These are phyloP conservation scores for Merluccius polli DNA, from an alignment of 2,797 vertebrate genomes.

Conservation along the genomic window DNA sequence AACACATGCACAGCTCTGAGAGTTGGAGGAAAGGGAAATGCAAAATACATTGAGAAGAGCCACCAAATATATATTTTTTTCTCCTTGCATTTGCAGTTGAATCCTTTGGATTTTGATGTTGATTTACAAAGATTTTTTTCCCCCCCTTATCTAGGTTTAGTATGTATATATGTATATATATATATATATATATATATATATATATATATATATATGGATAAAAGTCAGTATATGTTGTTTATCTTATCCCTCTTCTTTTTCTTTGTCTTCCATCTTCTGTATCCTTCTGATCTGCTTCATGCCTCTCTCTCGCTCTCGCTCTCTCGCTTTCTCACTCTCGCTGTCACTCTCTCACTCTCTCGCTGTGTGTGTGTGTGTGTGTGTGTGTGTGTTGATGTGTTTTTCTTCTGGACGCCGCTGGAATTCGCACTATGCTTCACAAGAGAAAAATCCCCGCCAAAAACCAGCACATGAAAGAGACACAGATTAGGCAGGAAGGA, in stretches of 20 bases:
- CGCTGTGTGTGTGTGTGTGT: background rate
- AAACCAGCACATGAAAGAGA: slow-evolving; percentile 54
- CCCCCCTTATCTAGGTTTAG: background rate
- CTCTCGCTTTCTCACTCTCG: too few relatives aligned
- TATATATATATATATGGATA: background rate
- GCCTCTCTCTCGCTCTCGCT: background rate
- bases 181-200: background rate
- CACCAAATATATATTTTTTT: background rate
- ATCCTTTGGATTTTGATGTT: slow-evolving; percentile 36
- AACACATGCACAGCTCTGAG: slow-evolving; percentile 9
- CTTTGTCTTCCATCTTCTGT: background rate
- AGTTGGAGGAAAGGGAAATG: slow-evolving; percentile 20
- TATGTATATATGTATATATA: background rate
- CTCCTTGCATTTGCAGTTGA: slow-evolving; percentile 5
- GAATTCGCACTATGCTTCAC: background rate
- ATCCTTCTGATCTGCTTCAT: background rate
- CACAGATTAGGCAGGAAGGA: slow-evolving; percentile 50
- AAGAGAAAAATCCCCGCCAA: background rate
- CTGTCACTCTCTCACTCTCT: background rate
- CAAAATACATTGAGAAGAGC: slow-evolving; percentile 12
- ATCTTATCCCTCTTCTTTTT: background rate
- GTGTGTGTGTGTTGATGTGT: background rate
- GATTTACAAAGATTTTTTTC: slow-evolving; percentile 31
- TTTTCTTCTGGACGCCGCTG: background rate
- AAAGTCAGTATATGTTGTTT: background rate